phyloP scores from a whole-genome alignment of 1,140 invertebrate species.

The Caenorhabditis inopinata region DNA sequence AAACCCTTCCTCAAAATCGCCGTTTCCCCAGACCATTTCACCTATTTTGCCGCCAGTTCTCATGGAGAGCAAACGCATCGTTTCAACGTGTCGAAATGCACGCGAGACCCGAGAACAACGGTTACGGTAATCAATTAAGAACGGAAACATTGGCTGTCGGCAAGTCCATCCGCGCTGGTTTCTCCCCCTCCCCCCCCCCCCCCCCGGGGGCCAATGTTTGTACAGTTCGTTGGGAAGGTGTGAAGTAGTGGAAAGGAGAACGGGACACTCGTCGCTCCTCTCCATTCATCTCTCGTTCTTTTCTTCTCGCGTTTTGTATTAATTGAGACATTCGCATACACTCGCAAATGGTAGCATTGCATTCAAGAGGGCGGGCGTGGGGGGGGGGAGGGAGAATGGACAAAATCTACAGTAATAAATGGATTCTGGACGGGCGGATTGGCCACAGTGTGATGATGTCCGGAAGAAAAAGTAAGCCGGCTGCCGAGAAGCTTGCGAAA shows the following conservation, averaged over 20 bases:
- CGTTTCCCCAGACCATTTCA: too few species aligned
- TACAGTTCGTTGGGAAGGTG: conserved; percentile 26
- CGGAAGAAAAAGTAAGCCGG: too few species aligned
- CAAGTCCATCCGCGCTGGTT: neutral
- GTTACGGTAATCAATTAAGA: conserved; percentile 27
- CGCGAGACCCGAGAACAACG: neutral
- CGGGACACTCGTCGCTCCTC: neutral
- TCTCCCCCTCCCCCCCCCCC: neutral
- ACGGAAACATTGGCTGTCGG: conserved; percentile 5
- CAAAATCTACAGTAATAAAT: too few species aligned
- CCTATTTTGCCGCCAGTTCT: too few species aligned
- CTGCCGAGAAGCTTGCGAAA: too few species aligned
- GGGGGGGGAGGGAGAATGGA: too few species aligned
- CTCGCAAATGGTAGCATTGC: too few species aligned
- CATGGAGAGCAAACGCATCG: too few species aligned
- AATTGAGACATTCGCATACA: conserved; percentile 2
- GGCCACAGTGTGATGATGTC: too few species aligned
- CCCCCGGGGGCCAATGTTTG: neutral
- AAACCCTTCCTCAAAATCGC: too few species aligned
- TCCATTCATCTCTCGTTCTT: neutral
- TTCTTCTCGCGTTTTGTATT: neutral
- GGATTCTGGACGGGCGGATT: too few species aligned
- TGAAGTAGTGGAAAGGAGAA: neutral
- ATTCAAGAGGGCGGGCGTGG: too few species aligned
- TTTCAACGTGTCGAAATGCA: neutral